These are phyloP conservation scores for Muricea muricata DNA, from an alignment of 92 coral and sea anemone genomes.

Conservation along the genomic window DNA sequence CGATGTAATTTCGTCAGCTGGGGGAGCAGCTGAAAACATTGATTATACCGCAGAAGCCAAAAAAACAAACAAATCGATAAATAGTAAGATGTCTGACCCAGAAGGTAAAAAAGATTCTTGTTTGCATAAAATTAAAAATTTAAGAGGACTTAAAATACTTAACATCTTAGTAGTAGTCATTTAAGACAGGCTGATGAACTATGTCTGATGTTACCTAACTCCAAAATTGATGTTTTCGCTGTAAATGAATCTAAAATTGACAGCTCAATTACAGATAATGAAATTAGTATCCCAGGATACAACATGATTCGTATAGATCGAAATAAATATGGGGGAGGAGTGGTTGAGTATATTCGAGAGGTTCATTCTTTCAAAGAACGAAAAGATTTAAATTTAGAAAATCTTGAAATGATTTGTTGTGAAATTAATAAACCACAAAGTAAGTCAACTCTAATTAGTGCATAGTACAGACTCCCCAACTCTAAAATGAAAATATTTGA, in stretches of 20 bases:
- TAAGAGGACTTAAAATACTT: background rate
- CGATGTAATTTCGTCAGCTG: slow-evolving; percentile 6
- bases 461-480: background rate
- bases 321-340: no score
- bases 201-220: no score
- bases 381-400: background rate
- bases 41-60: slow-evolving; percentile 17
- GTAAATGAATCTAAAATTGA: slow-evolving; percentile 7
- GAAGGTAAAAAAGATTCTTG: no score
- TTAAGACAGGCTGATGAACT: no score
- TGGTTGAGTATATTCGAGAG: slow-evolving; percentile 16
- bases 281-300: no score
- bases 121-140: background rate
- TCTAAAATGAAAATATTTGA: no score
- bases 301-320: no score
- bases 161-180: background rate
- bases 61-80: no score
- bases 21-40: slow-evolving; percentile 12
- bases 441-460: no score
- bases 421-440: background rate
- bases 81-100: slow-evolving; percentile 10
- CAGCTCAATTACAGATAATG: no score
- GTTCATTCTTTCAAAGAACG: background rate
- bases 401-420: no score
- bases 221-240: background rate